Conservation (phyloP, 2,113 vertebrate genomes). For the Chinchilla lanigera region DNA sequence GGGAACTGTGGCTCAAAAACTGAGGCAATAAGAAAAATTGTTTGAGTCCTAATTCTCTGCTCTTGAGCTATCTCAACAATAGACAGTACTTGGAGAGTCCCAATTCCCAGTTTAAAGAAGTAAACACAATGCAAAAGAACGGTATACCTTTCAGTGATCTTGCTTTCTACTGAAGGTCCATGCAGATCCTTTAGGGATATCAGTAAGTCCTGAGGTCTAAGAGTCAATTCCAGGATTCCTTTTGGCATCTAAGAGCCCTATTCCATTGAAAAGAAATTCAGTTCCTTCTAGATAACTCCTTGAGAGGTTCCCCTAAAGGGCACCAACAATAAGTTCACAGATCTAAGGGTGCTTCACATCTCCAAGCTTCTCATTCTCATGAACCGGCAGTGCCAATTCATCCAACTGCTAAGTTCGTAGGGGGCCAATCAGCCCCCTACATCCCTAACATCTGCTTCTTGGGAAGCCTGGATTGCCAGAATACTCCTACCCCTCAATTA, state of each 20-base stretch:
- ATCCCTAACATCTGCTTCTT: conserved; percentile 71
- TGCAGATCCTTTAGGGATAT: background rate
- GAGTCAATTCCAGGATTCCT: background rate
- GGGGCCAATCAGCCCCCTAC: conserved; percentile 69
- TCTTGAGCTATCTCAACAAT: background rate
- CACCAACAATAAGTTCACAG: conserved; percentile 58
- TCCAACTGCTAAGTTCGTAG: conserved; percentile 70
- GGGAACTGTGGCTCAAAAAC: conserved; percentile 35
- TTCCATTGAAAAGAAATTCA: conserved; percentile 58
- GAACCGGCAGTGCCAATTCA: conserved; percentile 58
- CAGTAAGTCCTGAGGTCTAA: background rate
- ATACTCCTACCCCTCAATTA: conserved; percentile 54
- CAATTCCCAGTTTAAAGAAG: background rate
- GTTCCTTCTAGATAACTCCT: conserved; percentile 27
- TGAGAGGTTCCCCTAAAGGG: conserved; percentile 6
- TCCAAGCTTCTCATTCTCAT: conserved; percentile 34
- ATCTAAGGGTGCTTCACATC: conserved; percentile 22
- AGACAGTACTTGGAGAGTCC: background rate
- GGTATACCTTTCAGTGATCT: background rate
- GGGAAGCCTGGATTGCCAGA: conserved; percentile 57
- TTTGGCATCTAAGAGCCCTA: conserved; percentile 1
- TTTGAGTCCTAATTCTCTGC: background rate
- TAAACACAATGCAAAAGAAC: background rate
- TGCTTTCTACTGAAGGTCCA: background rate
- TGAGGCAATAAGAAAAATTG: background rate